Evolutionary conservation across 2,113 vertebrate genomes (phyloP).

Genomic region (Gracilinanus agilis): DNA sequence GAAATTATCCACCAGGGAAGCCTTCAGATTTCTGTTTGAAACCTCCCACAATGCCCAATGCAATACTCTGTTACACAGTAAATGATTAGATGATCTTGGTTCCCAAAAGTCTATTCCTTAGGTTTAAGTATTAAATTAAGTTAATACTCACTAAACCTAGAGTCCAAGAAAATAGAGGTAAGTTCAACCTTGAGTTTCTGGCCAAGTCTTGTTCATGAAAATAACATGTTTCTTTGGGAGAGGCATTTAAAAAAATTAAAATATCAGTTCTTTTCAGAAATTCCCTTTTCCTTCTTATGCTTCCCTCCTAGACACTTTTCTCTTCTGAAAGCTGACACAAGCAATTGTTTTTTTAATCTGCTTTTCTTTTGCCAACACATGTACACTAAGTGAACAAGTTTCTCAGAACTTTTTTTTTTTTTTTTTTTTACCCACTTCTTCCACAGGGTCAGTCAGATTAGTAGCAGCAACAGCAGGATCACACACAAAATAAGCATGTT

Average conservation of each 20-base stretch:
- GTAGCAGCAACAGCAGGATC: background rate
- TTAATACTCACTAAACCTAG: background rate
- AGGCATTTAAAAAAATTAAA: background rate
- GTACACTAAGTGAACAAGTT: background rate
- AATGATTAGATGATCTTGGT: background rate
- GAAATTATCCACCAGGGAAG: background rate
- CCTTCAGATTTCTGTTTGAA: slow-evolving; percentile 8
- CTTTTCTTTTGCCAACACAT: background rate
- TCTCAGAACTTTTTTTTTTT: slow-evolving; percentile 32
- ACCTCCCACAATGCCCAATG: background rate
- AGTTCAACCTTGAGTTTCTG: slow-evolving; percentile 28
- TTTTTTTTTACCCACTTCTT: slow-evolving; percentile 16
- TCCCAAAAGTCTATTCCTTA: slow-evolving; percentile 31
- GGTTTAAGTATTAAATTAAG: slow-evolving; percentile 35
- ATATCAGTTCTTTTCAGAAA: background rate
- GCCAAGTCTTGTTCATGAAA: background rate
- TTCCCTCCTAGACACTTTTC: background rate
- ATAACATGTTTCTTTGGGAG: background rate
- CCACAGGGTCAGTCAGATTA: slow-evolving; percentile 36
- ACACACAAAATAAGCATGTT: background rate
- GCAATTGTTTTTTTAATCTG: background rate
- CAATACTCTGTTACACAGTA: background rate
- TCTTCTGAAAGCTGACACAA: background rate
- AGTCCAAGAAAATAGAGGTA: slow-evolving; percentile 20
- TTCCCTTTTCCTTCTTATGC: background rate